Conservation (phyloP, 2,797 vertebrate species). For the Chaetodon trifasciatus region DNA sequence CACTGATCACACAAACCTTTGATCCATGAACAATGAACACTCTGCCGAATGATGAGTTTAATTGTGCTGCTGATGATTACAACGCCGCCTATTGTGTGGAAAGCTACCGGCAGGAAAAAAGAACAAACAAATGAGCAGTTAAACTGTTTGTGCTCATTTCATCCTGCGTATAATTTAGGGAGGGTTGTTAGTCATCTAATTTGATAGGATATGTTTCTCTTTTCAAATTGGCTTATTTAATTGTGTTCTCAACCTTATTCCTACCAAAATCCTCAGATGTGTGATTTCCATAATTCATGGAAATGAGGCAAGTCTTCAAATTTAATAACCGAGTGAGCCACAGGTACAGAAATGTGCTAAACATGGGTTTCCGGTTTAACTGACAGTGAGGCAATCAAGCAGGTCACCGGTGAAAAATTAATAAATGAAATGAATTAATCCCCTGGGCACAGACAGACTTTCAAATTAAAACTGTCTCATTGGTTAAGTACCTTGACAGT, state of each 20-base stretch:
- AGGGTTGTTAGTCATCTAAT: constrained; percentile 71
- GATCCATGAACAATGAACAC: constrained; percentile 60
- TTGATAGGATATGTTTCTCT: constrained; percentile 64
- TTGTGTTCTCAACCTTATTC: constrained; percentile 73
- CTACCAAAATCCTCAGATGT: constrained; percentile 68
- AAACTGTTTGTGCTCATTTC: constrained; percentile 63
- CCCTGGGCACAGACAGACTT: constrained; percentile 52
- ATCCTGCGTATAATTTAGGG: constrained; percentile 57
- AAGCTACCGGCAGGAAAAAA: constrained; percentile 44
- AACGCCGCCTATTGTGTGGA: constrained; percentile 57
- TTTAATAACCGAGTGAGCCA: constrained; percentile 70
- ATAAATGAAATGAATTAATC: constrained; percentile 68
- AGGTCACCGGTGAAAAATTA: constrained; percentile 59
- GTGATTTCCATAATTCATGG: constrained; percentile 78
- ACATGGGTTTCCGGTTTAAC: constrained; percentile 62
- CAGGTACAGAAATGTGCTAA: constrained; percentile 59
- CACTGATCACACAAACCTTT: constrained; percentile 61
- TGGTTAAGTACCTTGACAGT: constrained; percentile 47
- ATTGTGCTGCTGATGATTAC: constrained; percentile 63
- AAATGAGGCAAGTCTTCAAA: constrained; percentile 72
- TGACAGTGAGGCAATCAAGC: constrained; percentile 60
- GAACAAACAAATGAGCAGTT: constrained; percentile 57
- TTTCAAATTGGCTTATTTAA: constrained; percentile 76
- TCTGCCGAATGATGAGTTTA: constrained; percentile 64
- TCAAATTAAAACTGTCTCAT: constrained; percentile 57